Evolutionary conservation across 2,113 vertebrate species (phyloP).

Genomic region (Hemibagrus wyckioides): DNA sequence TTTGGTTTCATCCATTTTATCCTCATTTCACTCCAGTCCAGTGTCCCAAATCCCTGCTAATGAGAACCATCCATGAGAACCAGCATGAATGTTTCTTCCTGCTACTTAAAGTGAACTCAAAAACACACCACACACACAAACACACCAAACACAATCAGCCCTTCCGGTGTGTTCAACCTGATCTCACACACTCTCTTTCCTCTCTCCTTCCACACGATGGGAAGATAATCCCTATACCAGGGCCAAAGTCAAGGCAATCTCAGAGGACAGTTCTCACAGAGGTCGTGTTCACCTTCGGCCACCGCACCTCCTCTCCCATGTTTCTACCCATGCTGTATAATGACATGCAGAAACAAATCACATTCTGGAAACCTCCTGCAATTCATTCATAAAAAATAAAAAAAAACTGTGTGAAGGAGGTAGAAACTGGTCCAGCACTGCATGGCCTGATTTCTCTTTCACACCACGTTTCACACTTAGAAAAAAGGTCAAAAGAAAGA

Average conservation of each 20-base stretch:
- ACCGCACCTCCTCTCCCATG: neutral
- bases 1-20: neutral
- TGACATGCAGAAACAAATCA: neutral
- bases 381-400: constrained; percentile 30
- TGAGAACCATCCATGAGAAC: neutral
- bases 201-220: neutral
- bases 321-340: neutral
- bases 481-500: constrained; percentile 14
- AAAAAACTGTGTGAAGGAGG: neutral
- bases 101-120: too few species aligned
- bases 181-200: neutral
- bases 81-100: too few species aligned
- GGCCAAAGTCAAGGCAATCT: constrained; percentile 18
- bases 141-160: neutral
- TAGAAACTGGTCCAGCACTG: neutral
- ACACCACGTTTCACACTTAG: neutral
- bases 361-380: neutral
- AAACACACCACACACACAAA: neutral
- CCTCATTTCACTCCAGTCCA: neutral
- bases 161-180: neutral
- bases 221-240: constrained; percentile 43
- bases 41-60: neutral
- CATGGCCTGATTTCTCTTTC: constrained; percentile 3
- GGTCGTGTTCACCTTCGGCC: neutral
- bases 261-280: neutral